Conservation (phyloP, 2,888 invertebrate species). For the Lycaena phlaeas region DNA sequence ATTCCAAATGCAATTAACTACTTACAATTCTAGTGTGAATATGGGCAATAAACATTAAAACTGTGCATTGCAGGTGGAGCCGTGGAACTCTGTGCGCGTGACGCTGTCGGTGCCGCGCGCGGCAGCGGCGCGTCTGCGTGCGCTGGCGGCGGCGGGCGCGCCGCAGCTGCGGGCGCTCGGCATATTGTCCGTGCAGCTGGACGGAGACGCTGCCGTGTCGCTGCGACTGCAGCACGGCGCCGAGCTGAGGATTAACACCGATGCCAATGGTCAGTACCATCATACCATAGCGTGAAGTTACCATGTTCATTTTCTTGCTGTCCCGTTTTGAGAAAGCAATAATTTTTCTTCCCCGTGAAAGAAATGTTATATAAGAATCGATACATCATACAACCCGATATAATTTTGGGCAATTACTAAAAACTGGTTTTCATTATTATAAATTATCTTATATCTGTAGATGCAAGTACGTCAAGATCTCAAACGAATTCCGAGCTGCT, state of each 20-base stretch:
- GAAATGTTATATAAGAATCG: too few relatives aligned
- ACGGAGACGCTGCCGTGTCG: conserved; percentile 87
- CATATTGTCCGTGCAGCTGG: conserved; percentile 95
- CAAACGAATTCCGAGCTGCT: conserved; percentile 45
- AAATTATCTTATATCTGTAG: conserved; percentile 23
- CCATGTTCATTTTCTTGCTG: too few relatives aligned
- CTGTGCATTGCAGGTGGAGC: conserved; percentile 79
- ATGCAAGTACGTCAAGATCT: conserved; percentile 46
- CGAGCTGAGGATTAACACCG: conserved; percentile 54
- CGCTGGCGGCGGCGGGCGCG: conserved; percentile 93
- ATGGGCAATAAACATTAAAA: too few relatives aligned
- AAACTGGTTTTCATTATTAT: too few relatives aligned
- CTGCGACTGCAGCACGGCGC: conserved; percentile 74
- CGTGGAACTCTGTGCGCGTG: conserved; percentile 98
- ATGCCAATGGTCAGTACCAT: conserved; percentile 35
- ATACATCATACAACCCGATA: too few relatives aligned
- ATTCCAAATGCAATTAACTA: too few relatives aligned
- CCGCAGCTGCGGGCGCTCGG: conserved; percentile 91
- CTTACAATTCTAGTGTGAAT: too few relatives aligned
- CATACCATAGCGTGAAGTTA: too few relatives aligned
- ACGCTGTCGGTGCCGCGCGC: conserved; percentile 97
- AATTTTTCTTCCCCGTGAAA: too few relatives aligned
- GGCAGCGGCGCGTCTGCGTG: conserved; percentile 92
- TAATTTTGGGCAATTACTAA: too few relatives aligned
- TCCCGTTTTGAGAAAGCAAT: too few relatives aligned